Conservation (phyloP, 2,797 vertebrate species). For the Artibeus lituratus region DNA sequence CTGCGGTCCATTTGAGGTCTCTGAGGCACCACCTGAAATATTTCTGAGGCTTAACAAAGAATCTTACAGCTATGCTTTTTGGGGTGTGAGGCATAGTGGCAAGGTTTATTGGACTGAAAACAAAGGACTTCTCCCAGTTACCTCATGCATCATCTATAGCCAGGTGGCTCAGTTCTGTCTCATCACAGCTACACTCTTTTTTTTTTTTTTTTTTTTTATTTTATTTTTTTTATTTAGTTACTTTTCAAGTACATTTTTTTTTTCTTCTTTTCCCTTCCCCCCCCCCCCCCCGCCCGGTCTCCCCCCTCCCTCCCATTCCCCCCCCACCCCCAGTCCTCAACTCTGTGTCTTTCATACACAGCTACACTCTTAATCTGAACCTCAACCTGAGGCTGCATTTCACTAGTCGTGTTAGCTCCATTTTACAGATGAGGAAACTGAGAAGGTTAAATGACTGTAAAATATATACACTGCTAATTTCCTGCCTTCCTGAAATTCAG, state of each 20-base stretch:
- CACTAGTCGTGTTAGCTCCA: not conserved
- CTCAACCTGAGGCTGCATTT: not conserved
- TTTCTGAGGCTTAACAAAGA: not conserved
- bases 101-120: no score
- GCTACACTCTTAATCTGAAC: not conserved
- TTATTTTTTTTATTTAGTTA: no score
- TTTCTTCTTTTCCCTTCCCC: no score
- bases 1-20: not conserved
- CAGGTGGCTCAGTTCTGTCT: not conserved
- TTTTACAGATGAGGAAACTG: not conserved
- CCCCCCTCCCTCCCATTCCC: no score
- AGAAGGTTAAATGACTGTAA: not conserved
- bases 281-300: no score
- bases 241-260: no score
- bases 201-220: no score
- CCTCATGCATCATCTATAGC: not conserved
- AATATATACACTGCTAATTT: not conserved
- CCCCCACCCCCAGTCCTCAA: no score
- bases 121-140: no score
- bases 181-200: not conserved
- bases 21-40: not conserved
- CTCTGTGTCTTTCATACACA: no score
- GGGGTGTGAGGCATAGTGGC: no score
- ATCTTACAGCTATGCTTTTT: not conserved
- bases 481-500: not conserved